These are phyloP conservation scores for Drosophila nr. perissopoda DNA, from an alignment of 2,888 invertebrate species.

Conservation along the genomic window DNA sequence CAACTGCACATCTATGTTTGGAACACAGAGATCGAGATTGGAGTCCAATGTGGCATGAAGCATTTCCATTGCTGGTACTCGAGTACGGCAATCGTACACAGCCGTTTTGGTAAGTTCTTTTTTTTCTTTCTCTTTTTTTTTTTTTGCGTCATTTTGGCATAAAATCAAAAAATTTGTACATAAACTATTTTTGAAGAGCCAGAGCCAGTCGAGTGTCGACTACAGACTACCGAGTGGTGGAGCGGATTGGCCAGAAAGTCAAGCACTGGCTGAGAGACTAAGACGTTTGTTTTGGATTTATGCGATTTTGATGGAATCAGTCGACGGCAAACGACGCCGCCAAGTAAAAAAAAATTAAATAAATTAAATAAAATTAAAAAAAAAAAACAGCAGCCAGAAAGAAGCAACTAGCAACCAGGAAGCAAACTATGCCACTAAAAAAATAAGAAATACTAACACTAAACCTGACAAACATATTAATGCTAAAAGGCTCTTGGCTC, in stretches of 20 bases:
- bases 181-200: conserved; percentile 75
- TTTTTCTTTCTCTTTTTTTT: background rate
- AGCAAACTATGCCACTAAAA: conserved; percentile 24
- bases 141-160: conserved; percentile 75
- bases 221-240: background rate
- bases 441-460: conserved; percentile 3
- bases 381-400: conserved; percentile 6
- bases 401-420: conserved; percentile 26
- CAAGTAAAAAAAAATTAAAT: conserved; percentile 20
- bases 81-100: conserved; percentile 1
- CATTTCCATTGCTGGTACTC: conserved; percentile 32
- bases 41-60: conserved; percentile 26
- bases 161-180: conserved; percentile 77
- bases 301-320: conserved; percentile 78
- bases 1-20: conserved; percentile 5
- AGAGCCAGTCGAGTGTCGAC: conserved; percentile 14
- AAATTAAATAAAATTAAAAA: conserved; percentile 12
- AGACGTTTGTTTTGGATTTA: conserved; percentile 77
- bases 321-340: conserved; percentile 49
- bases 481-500: conserved; percentile 1
- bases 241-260: conserved; percentile 30
- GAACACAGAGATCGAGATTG: background rate
- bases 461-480: conserved; percentile 15
- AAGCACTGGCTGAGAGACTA: conserved; percentile 53
- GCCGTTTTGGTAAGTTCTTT: conserved; percentile 43